Evolutionary conservation across 2,797 vertebrate species (phyloP).

Genomic region (Numenius phaeopus): DNA sequence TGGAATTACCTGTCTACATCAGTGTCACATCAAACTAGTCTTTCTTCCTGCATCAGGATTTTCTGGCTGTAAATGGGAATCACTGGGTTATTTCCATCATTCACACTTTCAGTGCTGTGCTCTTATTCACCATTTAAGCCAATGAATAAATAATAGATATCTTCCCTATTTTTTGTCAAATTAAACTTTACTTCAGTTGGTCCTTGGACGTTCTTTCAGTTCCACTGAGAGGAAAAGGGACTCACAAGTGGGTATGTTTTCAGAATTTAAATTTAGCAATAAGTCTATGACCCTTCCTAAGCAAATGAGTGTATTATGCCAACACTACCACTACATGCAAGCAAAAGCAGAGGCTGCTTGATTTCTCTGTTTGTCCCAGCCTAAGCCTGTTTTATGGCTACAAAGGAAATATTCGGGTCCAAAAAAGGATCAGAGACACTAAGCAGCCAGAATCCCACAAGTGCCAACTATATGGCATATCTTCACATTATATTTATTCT

Average conservation of each 20-base stretch:
- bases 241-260: neutral
- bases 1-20: conserved; percentile 15
- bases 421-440: neutral
- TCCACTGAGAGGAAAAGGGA: neutral
- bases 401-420: neutral
- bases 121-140: neutral
- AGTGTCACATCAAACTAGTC: neutral
- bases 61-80: neutral
- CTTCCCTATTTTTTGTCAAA: conserved; percentile 9
- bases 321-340: neutral
- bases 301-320: neutral
- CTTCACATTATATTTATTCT: neutral
- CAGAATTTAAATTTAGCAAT: neutral
- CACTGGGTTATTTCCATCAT: neutral
- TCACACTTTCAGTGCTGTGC: neutral
- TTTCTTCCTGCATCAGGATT: conserved; percentile 5
- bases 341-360: neutral
- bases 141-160: conserved; percentile 23
- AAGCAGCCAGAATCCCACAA: neutral
- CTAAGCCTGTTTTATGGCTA: neutral
- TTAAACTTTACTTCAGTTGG: neutral
- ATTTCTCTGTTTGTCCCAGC: neutral
- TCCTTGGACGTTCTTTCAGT: neutral
- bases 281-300: neutral
- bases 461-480: neutral